A percentile compares a stretch with the other conserved stretches of the same genome.
phyloP scores from a whole-genome alignment of 2,113 vertebrate species.

The Rhea pennata region DNA sequence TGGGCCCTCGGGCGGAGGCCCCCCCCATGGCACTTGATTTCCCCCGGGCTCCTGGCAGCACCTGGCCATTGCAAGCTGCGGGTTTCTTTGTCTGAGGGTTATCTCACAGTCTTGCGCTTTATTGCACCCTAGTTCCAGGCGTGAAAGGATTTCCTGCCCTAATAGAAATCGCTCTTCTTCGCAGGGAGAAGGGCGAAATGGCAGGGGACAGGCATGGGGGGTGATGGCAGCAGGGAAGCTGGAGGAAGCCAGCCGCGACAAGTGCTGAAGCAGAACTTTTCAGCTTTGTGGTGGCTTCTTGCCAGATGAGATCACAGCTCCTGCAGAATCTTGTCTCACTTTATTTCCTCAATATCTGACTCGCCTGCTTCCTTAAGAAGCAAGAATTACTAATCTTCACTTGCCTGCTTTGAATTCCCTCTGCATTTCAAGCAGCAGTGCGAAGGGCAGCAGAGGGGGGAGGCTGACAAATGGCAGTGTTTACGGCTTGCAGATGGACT shows the following conservation, averaged over 20 bases:
- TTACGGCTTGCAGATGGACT: not conserved
- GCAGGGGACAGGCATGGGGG: not conserved
- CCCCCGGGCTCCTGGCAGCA: not conserved
- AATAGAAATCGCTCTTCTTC: not conserved
- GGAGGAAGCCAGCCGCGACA: constrained; percentile 16
- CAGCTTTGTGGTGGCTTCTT: not conserved
- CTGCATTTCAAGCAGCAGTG: not conserved
- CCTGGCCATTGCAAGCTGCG: not conserved
- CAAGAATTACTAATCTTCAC: not conserved
- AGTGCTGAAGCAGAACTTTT: constrained; percentile 43
- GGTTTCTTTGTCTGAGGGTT: not conserved
- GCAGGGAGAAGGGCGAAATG: not conserved
- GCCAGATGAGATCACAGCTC: constrained; percentile 56
- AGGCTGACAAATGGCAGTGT: not conserved
- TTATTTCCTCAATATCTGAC: constrained; percentile 38
- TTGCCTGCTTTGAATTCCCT: not conserved
- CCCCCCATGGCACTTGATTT: fast-evolving
- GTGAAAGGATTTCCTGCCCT: not conserved
- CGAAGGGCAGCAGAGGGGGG: not conserved
- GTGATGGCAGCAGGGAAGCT: not conserved
- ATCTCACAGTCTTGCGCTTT: not conserved
- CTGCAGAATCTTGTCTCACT: constrained; percentile 39
- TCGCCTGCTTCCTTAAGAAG: constrained; percentile 28
- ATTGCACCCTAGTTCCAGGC: not conserved
- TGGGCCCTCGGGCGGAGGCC: not conserved